A percentile compares a stretch with the other conserved stretches of the same genome.
Evolutionary conservation across 2,888 invertebrate genomes (phyloP).

Genomic region (Trachelus stipa): DNA sequence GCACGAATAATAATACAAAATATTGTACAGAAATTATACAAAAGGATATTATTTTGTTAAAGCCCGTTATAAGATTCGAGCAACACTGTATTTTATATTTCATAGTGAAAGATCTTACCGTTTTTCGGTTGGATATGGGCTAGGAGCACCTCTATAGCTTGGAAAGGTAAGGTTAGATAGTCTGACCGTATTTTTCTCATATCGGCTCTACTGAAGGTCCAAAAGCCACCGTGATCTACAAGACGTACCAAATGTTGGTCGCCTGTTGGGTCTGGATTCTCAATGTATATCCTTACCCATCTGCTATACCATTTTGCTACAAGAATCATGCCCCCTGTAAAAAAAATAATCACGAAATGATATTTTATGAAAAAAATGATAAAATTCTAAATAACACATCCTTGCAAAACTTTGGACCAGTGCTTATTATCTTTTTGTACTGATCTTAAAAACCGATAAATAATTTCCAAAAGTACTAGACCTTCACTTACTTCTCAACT

Average conservation of each 20-base stretch:
- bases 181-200: slow-evolving; percentile 94
- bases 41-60: neutral
- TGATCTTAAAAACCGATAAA: neutral
- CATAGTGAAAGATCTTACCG: slow-evolving; percentile 68
- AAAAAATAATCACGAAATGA: slow-evolving; percentile 30
- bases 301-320: slow-evolving; percentile 85
- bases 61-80: slow-evolving; percentile 3
- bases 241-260: slow-evolving; percentile 85
- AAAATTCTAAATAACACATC: neutral
- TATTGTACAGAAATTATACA: slow-evolving; percentile 2
- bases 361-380: neutral
- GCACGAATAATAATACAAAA: slow-evolving; percentile 35
- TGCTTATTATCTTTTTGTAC: neutral
- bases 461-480: neutral
- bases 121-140: slow-evolving; percentile 86
- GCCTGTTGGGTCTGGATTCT: slow-evolving; percentile 72
- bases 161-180: slow-evolving; percentile 95
- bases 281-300: slow-evolving; percentile 73
- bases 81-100: neutral
- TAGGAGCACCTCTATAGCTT: slow-evolving; percentile 94
- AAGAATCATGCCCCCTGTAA: slow-evolving; percentile 86
- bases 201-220: slow-evolving; percentile 78
- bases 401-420: neutral
- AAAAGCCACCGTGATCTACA: slow-evolving; percentile 96
- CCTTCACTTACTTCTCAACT: slow-evolving; percentile 76